Evolutionary conservation across 2,113 vertebrate genomes (phyloP).

Genomic region (Atractosteus spatula): DNA sequence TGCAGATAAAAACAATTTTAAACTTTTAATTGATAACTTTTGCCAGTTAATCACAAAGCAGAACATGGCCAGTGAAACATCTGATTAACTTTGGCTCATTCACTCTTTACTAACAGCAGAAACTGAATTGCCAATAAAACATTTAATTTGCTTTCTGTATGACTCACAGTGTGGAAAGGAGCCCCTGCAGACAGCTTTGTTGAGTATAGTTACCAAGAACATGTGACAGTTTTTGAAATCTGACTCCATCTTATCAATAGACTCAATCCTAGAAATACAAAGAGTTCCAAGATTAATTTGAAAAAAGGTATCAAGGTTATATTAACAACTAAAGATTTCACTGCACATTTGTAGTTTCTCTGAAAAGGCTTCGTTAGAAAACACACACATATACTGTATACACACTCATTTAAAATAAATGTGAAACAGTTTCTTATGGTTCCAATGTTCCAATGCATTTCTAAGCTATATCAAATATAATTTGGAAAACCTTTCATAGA

Average conservation of each 20-base stretch:
- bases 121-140: no score
- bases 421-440: neutral
- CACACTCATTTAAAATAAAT: neutral
- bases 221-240: conserved; percentile 98
- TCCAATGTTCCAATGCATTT: no score
- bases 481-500: no score
- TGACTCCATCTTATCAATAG: conserved; percentile 96
- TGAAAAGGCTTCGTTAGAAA: neutral
- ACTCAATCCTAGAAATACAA: conserved; percentile 80
- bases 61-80: no score
- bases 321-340: neutral
- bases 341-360: no score
- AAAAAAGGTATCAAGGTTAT: neutral
- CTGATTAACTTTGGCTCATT: no score
- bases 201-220: conserved; percentile 95
- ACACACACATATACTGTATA: neutral
- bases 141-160: neutral
- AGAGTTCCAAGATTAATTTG: conserved; percentile 1
- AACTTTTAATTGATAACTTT: no score
- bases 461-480: no score
- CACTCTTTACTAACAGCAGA: no score
- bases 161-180: conserved; percentile 95
- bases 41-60: no score
- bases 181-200: conserved; percentile 94
- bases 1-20: no score